phyloP scores from a whole-genome alignment of 2,113 vertebrate genomes.

The Pristiophorus japonicus region DNA sequence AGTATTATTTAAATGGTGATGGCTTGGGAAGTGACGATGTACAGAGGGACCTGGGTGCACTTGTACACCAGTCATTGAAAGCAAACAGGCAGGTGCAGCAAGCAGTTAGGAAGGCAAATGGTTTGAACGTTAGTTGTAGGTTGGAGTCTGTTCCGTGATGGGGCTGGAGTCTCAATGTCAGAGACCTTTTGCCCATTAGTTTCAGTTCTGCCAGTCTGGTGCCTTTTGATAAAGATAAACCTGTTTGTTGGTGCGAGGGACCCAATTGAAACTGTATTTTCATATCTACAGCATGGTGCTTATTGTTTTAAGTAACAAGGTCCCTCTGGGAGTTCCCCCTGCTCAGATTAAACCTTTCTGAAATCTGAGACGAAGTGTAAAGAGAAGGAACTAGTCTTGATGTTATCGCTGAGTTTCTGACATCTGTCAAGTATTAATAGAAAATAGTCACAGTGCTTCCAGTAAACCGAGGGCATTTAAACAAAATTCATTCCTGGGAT shows the following conservation, averaged over 20 bases:
- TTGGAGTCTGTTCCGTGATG: neutral
- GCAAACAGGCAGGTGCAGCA: too few relatives aligned
- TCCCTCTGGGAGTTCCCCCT: neutral
- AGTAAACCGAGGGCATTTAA: too few relatives aligned
- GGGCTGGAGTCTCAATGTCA: neutral
- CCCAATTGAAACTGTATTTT: neutral
- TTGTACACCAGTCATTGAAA: too few relatives aligned
- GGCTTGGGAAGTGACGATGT: too few relatives aligned
- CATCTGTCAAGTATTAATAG: neutral
- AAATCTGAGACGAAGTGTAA: neutral
- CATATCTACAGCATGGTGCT: neutral
- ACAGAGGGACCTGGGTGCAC: too few relatives aligned
- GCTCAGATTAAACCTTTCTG: neutral
- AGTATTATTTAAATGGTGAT: too few relatives aligned
- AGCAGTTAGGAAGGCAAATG: too few relatives aligned
- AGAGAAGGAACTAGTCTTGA: slow-evolving; percentile 8
- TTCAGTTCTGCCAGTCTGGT: neutral
- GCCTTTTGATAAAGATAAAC: neutral
- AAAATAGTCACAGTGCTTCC: neutral
- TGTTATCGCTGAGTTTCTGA: neutral
- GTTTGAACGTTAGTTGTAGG: neutral
- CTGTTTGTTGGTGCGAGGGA: neutral
- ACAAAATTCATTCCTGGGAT: too few relatives aligned
- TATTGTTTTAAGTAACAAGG: too few relatives aligned
- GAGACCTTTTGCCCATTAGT: neutral